Percentiles rank a stretch among this genome's conserved stretches.
phyloP scores from a whole-genome alignment of 2,113 vertebrate genomes.

The Psettodes erumei region DNA sequence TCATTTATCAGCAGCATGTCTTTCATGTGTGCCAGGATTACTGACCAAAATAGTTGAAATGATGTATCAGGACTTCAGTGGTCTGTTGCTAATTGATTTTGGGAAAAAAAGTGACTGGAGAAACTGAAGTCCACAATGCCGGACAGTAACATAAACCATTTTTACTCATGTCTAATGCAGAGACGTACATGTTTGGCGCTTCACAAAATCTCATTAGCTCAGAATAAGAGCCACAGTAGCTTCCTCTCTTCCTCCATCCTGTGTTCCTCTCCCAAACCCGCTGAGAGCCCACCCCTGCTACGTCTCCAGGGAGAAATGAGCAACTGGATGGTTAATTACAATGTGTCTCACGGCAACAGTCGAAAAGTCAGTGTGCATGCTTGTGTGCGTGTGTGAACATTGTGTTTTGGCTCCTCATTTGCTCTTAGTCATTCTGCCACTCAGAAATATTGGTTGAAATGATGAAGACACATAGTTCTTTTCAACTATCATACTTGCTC shows the following conservation, averaged over 20 bases:
- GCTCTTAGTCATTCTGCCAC: constrained; percentile 28
- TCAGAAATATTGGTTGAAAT: constrained; percentile 17
- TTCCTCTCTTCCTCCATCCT: constrained; percentile 24
- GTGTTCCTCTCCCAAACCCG: constrained; percentile 39
- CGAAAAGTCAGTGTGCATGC: constrained; percentile 30
- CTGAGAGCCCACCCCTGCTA: constrained; percentile 55
- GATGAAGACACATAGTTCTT: constrained; percentile 8
- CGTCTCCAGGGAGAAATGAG: constrained; percentile 67
- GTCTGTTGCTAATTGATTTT: background rate
- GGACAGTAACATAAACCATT: background rate
- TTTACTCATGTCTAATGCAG: background rate
- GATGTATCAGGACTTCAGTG: constrained; percentile 1
- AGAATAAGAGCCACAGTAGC: constrained; percentile 35
- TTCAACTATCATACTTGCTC: background rate
- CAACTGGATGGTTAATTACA: constrained; percentile 74
- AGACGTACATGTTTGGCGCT: constrained; percentile 4
- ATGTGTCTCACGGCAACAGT: constrained; percentile 73
- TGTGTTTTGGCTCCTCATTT: constrained; percentile 5
- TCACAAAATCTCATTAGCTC: constrained; percentile 38
- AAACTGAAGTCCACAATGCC: background rate
- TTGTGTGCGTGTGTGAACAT: constrained; percentile 11
- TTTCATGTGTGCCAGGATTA: constrained; percentile 22
- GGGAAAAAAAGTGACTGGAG: background rate
- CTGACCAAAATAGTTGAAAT: constrained; percentile 13
- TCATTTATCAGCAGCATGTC: constrained; percentile 10